Conservation (phyloP, 2,888 invertebrate genomes). For the Napeogenes inachia region DNA sequence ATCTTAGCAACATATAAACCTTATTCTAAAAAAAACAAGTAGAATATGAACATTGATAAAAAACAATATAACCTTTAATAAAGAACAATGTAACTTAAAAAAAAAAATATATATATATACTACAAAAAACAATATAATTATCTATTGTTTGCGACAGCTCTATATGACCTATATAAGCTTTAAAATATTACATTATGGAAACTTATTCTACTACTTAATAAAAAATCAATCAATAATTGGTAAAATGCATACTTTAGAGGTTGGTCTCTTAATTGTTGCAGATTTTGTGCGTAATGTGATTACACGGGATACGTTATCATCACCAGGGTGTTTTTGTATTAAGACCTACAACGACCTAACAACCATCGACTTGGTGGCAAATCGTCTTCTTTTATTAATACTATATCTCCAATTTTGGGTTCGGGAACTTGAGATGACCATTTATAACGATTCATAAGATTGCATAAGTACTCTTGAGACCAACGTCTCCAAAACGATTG, state of each 20-base stretch:
- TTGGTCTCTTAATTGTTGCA: conserved; percentile 14
- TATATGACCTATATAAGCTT: too few species aligned
- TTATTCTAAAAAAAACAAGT: too few species aligned
- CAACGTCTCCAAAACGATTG: conserved; percentile 21
- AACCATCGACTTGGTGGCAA: conserved; percentile 24
- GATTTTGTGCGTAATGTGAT: conserved; percentile 11
- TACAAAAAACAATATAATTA: too few species aligned
- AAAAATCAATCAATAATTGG: background rate
- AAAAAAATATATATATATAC: too few species aligned
- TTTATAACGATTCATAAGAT: conserved; percentile 24
- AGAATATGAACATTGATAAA: too few species aligned
- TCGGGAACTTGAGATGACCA: conserved; percentile 21
- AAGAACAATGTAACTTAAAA: too few species aligned
- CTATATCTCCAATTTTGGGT: conserved; percentile 25
- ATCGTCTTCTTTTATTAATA: conserved; percentile 4
- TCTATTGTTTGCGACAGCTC: too few species aligned
- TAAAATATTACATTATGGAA: too few species aligned
- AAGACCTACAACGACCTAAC: conserved; percentile 18
- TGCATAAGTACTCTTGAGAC: conserved; percentile 21
- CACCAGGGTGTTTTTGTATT: conserved; percentile 16
- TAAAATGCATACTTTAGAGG: conserved; percentile 1
- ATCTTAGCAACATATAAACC: too few species aligned
- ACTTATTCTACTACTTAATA: too few species aligned
- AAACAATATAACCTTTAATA: too few species aligned
- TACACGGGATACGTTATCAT: conserved; percentile 17